Conservation (phyloP, 1,140 invertebrate species). For the Aphaenogaster rudis region DNA sequence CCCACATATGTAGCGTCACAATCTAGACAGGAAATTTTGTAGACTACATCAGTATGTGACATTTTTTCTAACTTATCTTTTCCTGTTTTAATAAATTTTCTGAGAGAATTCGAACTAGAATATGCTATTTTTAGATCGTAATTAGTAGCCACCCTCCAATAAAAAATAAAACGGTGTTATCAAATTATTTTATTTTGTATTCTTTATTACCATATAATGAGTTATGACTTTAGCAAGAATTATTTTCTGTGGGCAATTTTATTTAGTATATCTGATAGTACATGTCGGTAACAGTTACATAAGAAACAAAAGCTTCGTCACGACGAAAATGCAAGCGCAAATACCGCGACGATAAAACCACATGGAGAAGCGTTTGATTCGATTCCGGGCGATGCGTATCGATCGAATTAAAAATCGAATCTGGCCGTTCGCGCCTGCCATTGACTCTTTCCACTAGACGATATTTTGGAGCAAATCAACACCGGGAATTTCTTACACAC, state of each 20-base stretch:
- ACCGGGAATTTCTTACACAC: background rate
- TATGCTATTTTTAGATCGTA: too few species aligned
- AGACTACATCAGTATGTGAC: too few species aligned
- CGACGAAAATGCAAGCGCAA: conserved; percentile 42
- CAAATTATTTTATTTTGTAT: conserved; percentile 6
- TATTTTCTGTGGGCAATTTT: background rate
- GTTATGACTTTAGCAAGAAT: background rate
- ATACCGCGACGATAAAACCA: conserved; percentile 26
- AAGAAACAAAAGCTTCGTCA: conserved; percentile 28
- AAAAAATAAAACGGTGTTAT: conserved; percentile 12
- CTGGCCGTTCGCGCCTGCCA: background rate
- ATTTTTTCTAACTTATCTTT: too few species aligned
- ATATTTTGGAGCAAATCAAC: conserved; percentile 29
- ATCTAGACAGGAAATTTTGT: too few species aligned
- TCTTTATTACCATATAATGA: conserved; percentile 3
- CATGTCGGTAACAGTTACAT: conserved; percentile 1
- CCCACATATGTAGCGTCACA: too few species aligned
- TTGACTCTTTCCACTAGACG: background rate
- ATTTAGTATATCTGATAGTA: background rate
- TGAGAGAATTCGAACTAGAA: too few species aligned
- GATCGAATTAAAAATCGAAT: conserved; percentile 62
- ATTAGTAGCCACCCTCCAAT: background rate
- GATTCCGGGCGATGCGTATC: conserved; percentile 40
- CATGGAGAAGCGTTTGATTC: conserved; percentile 52
- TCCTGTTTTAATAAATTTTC: too few species aligned